phyloP scores from a whole-genome alignment of 2,797 vertebrate species.

The Lagodon rhomboides region DNA sequence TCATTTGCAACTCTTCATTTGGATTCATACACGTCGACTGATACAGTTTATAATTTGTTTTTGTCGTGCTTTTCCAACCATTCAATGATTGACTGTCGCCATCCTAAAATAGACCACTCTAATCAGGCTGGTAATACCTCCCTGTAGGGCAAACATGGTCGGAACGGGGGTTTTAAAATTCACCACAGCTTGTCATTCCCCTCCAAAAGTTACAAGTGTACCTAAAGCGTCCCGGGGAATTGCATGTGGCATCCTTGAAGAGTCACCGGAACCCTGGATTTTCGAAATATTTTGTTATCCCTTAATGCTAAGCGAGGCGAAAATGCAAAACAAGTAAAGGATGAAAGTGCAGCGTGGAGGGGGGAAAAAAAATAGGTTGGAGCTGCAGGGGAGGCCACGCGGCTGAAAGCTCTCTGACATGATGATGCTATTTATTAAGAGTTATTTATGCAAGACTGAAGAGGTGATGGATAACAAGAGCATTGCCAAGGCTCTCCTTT shows the following conservation, averaged over 20 bases:
- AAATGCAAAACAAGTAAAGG: constrained; percentile 75
- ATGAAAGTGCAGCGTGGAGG: constrained; percentile 72
- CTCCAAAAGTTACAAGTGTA: constrained; percentile 33
- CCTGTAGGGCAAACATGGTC: constrained; percentile 54
- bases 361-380: constrained; percentile 56
- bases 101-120: constrained; percentile 65
- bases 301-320: constrained; percentile 71
- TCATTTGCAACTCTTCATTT: background rate
- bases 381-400: constrained; percentile 66
- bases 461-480: constrained; percentile 82
- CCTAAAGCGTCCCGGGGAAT: constrained; percentile 46
- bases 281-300: constrained; percentile 59
- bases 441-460: constrained; percentile 83
- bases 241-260: constrained; percentile 60
- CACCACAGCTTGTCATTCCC: constrained; percentile 30
- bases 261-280: constrained; percentile 53
- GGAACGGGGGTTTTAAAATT: constrained; percentile 61
- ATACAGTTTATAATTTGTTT: constrained; percentile 42
- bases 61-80: constrained; percentile 27
- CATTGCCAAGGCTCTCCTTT: constrained; percentile 76
- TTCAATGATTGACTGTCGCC: constrained; percentile 53
- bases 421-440: constrained; percentile 82
- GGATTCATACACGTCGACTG: constrained; percentile 5
- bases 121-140: constrained; percentile 63
- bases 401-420: constrained; percentile 79